Evolutionary conservation across 2,888 invertebrate genomes (phyloP).

Genomic region (Halictus quadricinctus): DNA sequence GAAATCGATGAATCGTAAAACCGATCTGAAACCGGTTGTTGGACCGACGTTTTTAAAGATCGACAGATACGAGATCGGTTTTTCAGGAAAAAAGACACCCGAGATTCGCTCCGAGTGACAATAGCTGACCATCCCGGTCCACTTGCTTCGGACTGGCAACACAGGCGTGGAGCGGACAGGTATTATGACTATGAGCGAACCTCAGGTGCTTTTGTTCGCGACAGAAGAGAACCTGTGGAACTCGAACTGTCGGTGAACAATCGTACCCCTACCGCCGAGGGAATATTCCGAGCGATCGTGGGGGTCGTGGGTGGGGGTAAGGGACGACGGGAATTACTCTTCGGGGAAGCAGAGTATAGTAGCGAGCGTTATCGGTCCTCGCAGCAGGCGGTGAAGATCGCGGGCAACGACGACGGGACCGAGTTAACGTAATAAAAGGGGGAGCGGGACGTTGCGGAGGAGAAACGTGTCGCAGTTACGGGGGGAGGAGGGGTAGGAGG

Average conservation of each 20-base stretch:
- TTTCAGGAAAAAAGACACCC: neutral
- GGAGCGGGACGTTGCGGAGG: slow-evolving; percentile 21
- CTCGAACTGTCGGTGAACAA: neutral
- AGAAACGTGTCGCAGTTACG: slow-evolving; percentile 34
- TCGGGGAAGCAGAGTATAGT: neutral
- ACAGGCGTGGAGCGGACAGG: neutral
- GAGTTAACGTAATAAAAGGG: slow-evolving; percentile 23
- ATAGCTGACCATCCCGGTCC: too few relatives aligned
- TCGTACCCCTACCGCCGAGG: neutral
- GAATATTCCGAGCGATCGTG: neutral
- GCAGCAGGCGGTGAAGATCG: neutral
- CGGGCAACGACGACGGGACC: neutral
- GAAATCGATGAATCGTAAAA: too few relatives aligned
- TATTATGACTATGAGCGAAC: neutral
- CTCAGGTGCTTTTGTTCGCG: neutral
- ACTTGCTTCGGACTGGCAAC: too few relatives aligned
- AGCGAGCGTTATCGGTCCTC: slow-evolving; percentile 19
- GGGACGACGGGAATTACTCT: neutral
- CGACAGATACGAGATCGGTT: neutral
- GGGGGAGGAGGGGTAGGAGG: slow-evolving; percentile 34
- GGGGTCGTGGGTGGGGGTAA: neutral
- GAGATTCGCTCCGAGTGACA: too few relatives aligned
- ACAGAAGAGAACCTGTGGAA: neutral
- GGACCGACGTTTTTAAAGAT: neutral
- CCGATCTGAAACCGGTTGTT: neutral